Evolutionary conservation across 2,888 invertebrate genomes (phyloP), one percentile per base, ranked within the genome.

Genomic region (Noctua janthe): DNA sequence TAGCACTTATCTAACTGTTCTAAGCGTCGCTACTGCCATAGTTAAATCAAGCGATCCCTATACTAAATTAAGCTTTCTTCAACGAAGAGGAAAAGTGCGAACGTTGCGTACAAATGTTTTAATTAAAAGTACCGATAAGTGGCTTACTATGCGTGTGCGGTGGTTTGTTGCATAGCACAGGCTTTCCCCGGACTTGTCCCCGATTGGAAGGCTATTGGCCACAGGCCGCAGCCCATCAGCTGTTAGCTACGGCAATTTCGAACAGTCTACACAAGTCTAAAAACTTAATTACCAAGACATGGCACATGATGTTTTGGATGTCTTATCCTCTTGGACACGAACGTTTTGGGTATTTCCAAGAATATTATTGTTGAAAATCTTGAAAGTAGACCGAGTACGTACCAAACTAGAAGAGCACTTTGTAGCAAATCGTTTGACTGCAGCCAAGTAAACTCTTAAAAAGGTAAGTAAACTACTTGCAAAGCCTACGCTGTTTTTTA

Each of bases 111-210:
- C 51, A 78, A 83, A 86, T 89, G 75, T 74, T 83, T 76, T 74
- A 84, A 85, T 86, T 86, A 83, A 74, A 86, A 83, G 87, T 88
- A 88, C 87, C 89, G 80, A 78, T 83, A 87, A 78, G 43, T 75
- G 80, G 39, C 77, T 82, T 78, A 79, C 69, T 79, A 85, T 75
- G 77, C 80, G 77, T 59, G 78, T 67, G 73, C 73, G 73, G 70
- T 77, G 66, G 83, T 56, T 59, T 35, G 62, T 70, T 62, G 80
- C 29, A 67, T 73, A 64, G 59, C 75, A 23, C n/a, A 62, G 77
- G 79, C 85, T 83, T 85, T 86, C 80, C 83, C 86, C 83, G 83
- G 86, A 80, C 77, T 35, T 83, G 83, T 69, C 59, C 82, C n/a
- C 71, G 67, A 64, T 77, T 35, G 29, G n/a, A 35, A 39, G 39